phyloP scores from a whole-genome alignment of 2,797 vertebrate species.

The Rhinatrema bivittatum region DNA sequence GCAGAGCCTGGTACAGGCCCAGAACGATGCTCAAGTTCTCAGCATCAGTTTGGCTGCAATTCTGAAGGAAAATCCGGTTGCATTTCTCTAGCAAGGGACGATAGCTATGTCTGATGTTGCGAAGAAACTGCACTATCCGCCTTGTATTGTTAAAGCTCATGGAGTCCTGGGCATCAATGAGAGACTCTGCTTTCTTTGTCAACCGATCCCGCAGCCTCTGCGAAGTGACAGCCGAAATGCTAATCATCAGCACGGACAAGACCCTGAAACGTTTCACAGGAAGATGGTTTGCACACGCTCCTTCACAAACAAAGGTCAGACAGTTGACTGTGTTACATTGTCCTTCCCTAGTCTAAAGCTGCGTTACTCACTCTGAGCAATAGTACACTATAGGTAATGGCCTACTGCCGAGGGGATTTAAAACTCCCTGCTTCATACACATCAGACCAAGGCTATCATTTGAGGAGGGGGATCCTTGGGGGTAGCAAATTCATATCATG shows the following conservation, averaged over 20 bases:
- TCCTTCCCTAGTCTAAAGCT: too few species aligned
- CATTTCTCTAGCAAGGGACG: slow-evolving; percentile 77
- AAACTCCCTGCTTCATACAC: too few species aligned
- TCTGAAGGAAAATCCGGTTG: slow-evolving; percentile 62
- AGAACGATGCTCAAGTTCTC: slow-evolving; percentile 60
- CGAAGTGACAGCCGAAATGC: slow-evolving; percentile 67
- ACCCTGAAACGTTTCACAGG: slow-evolving; percentile 57
- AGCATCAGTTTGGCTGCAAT: slow-evolving; percentile 48
- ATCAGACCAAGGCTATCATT: too few species aligned
- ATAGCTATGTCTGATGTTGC: slow-evolving; percentile 54
- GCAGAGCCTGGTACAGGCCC: slow-evolving; percentile 65
- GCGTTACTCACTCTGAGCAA: too few species aligned
- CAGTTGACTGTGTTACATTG: too few species aligned
- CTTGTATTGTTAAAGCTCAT: slow-evolving; percentile 51
- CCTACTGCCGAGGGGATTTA: too few species aligned
- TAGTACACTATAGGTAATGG: too few species aligned
- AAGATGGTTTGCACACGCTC: too few species aligned
- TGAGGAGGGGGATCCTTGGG: too few species aligned
- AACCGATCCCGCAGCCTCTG: slow-evolving; percentile 67
- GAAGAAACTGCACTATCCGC: slow-evolving; percentile 75
- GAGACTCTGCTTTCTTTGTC: slow-evolving; percentile 52
- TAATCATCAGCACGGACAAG: slow-evolving; percentile 75
- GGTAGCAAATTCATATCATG: too few species aligned
- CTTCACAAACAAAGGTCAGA: too few species aligned
- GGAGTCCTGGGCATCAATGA: slow-evolving; percentile 54